Evolutionary conservation across 2,888 invertebrate species (phyloP), one percentile per base, ranked within the genome.

Genomic region (Patella depressa): DNA sequence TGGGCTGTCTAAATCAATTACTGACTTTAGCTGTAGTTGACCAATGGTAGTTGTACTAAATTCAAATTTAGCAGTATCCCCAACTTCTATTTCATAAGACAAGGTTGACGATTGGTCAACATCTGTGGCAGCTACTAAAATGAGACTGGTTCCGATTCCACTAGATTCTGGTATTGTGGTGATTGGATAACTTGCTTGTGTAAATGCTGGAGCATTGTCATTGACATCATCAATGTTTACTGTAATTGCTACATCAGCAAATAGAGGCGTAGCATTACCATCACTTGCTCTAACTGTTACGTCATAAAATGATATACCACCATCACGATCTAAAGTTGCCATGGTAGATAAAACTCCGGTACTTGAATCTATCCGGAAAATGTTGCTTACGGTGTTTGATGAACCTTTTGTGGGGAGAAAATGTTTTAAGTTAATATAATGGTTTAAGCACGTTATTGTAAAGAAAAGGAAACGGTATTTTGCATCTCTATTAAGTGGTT

Each of bases 211-310:
- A 9, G 69, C n/a, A 71, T 84, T 77, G 69, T 81, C 81, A 70
- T 85, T 85, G 71, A 79, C 75, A 76, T 85, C 79, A 45, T 29
- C 34, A 70, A 82, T 65, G 3, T 53, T 75, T 24, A 84, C 78
- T 3, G 59, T 76, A 11, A 83, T 45, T 14, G 72, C 75, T 45
- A 71, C 71, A 19, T 76, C 78, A 17, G 75, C 65, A 17, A 53
- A 81, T 34, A 76, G 12, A 11, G 80, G n/a, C 0, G 79, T 55
- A 0, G 74, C 54, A 15, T 77, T 75, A 17, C 75, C 78, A 70
- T 84, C 82, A 9, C 75, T 69, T 3, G 83, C 84, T 29, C 74
- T 65, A 17, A 85, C 80, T 11, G 80, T 77, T 5, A 86, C 70
- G 72, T 80, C 81, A 79, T 84, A 86, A 69, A 82, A 83, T 5